Percentiles rank a stretch among this genome's conserved stretches.
Conservation (phyloP, 2,888 invertebrate genomes). For the Limnephilus lunatus region DNA sequence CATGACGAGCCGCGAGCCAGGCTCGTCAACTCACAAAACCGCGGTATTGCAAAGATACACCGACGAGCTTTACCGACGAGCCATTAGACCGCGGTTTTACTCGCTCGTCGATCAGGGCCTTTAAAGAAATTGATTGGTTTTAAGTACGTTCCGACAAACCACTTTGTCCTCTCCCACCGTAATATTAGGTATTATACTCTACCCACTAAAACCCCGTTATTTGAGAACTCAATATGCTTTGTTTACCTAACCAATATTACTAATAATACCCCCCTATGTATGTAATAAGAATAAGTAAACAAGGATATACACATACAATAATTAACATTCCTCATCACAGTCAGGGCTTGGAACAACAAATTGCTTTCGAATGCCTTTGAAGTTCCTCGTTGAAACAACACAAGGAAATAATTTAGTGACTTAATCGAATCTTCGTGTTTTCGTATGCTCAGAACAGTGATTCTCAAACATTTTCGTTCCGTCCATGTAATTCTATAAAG, state of each 20-base stretch:
- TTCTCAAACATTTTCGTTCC: neutral
- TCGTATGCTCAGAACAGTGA: neutral
- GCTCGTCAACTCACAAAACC: too few relatives aligned
- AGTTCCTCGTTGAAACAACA: neutral
- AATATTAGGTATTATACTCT: too few relatives aligned
- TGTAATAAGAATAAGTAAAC: neutral
- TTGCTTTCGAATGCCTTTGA: neutral
- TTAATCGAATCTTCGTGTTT: neutral
- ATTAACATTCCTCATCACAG: neutral
- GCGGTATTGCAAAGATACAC: too few relatives aligned
- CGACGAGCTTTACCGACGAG: too few relatives aligned
- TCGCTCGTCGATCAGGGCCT: too few relatives aligned
- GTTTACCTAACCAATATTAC: neutral
- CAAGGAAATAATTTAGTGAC: neutral
- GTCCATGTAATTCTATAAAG: neutral
- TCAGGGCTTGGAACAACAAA: neutral
- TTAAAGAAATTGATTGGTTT: neutral
- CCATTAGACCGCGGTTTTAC: too few relatives aligned
- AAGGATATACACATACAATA: neutral
- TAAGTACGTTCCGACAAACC: neutral
- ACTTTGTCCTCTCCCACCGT: neutral
- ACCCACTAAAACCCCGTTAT: neutral
- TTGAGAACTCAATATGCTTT: neutral
- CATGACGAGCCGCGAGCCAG: too few relatives aligned
- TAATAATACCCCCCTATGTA: neutral